Conservation (phyloP, 2,113 vertebrate species). For the Stomatorhinus ivindoensis region DNA sequence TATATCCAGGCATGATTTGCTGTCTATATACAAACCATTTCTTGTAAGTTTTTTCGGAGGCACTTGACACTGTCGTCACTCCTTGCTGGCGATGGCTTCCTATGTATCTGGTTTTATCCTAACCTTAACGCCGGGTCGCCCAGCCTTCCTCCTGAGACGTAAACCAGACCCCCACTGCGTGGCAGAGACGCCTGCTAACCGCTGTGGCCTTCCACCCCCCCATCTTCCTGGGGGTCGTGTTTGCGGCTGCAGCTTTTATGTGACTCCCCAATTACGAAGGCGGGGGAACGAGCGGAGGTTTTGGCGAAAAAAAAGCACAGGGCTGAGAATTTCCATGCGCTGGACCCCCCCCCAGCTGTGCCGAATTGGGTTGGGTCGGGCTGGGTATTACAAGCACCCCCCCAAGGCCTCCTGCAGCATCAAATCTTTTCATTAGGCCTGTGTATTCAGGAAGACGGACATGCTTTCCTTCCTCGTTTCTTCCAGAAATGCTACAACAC, state of each 20-base stretch:
- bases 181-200: conserved; percentile 10
- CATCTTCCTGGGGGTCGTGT: conserved; percentile 2
- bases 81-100: neutral
- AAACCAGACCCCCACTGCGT: neutral
- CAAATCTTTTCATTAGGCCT: neutral
- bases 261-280: conserved; percentile 4
- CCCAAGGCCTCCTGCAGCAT: neutral
- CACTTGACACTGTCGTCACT: neutral
- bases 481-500: neutral
- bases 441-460: neutral
- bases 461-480: neutral
- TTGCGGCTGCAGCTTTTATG: conserved; percentile 8
- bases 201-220: neutral
- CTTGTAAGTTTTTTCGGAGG: neutral
- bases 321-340: neutral
- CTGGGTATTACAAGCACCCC: neutral
- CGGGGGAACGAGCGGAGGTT: neutral
- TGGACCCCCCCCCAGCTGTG: neutral
- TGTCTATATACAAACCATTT: neutral
- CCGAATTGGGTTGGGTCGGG: neutral
- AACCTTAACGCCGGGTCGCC: neutral
- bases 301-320: neutral
- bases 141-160: neutral
- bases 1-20: neutral
- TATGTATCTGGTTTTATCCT: neutral